Evolutionary conservation across 2,113 vertebrate genomes (phyloP), one percentile per base, ranked within the genome.

Genomic region (Prinia subflava): DNA sequence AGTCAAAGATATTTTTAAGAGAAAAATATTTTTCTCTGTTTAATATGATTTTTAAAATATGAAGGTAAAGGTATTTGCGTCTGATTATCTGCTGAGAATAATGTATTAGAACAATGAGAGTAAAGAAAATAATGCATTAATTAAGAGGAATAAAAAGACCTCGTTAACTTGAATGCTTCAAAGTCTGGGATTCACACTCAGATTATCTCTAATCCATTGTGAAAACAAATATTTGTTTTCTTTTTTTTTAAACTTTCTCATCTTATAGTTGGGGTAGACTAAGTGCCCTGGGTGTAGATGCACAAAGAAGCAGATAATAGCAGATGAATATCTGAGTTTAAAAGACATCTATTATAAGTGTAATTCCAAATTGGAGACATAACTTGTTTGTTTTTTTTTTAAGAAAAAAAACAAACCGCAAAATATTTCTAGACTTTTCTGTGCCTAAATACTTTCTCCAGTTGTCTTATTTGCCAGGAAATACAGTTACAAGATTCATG

Each of bases 1-100:
- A n/a, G n/a, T n/a, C n/a, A n/a, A n/a, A n/a, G n/a, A n/a, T n/a
- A n/a, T n/a, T n/a, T n/a, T n/a, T n/a, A n/a, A n/a, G n/a, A n/a
- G n/a, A n/a, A n/a, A n/a, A n/a, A 47, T 84, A 83, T 95, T 95
- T 96, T 84, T 88, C 46, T 87, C 46, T 94, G 71, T 59, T 91
- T 87, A 92, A 87, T 76, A 49, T 7, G 3, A 74, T 84, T 91
- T 90, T 15, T 74, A 35, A 92, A 77, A 76, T 63, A 80, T 3
- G 0, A 90, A 84, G 11, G 13, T 63, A 70, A 83, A 89, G 18
- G 11, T 75, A 17, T 81, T 90, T 73, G 28, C 83, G 33, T 63
- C 18, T 70, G n/a, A 46, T 46, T 55, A 70, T 28, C 9, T 50
- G 20, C 19, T 74, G 59, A 56, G 17, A 91, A 56, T 57, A 77